A percentile compares a stretch with the other conserved stretches of the same genome.
These are phyloP conservation scores for Odocoileus hemionus DNA, from an alignment of 2,113 vertebrate genomes.

Conservation along the genomic window DNA sequence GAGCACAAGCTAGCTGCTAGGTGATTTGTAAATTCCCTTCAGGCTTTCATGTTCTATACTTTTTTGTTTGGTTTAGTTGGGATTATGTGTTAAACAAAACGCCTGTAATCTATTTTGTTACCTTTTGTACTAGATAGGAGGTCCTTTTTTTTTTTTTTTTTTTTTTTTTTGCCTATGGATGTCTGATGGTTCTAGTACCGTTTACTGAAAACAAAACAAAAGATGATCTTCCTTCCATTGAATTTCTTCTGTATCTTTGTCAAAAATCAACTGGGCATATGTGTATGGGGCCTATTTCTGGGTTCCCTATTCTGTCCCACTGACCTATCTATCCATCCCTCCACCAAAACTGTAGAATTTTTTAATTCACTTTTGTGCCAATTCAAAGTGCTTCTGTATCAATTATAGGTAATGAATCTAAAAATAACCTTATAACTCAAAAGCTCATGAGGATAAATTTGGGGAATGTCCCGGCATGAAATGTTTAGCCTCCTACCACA, in stretches of 20 bases:
- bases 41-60: not conserved
- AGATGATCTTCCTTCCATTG: not conserved
- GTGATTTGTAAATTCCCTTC: not conserved
- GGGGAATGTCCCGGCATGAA: not conserved
- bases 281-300: not conserved
- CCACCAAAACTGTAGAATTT: no score
- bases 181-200: accelerated
- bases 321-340: not conserved
- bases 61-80: not conserved
- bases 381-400: not conserved
- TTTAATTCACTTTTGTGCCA: not conserved
- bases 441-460: not conserved
- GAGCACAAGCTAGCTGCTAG: not conserved
- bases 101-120: not conserved
- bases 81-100: not conserved
- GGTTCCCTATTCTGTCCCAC: no score
- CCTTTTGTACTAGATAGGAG: not conserved
- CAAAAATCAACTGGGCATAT: not conserved
- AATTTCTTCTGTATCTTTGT: not conserved
- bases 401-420: not conserved
- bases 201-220: not conserved
- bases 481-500: not conserved
- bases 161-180: not conserved
- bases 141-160: not conserved
- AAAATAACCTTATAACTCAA: not conserved